A percentile compares a stretch with the other conserved stretches of the same genome.
Evolutionary conservation across 1,140 invertebrate genomes (phyloP).

Genomic region (Leptestheria dahalacensis): DNA sequence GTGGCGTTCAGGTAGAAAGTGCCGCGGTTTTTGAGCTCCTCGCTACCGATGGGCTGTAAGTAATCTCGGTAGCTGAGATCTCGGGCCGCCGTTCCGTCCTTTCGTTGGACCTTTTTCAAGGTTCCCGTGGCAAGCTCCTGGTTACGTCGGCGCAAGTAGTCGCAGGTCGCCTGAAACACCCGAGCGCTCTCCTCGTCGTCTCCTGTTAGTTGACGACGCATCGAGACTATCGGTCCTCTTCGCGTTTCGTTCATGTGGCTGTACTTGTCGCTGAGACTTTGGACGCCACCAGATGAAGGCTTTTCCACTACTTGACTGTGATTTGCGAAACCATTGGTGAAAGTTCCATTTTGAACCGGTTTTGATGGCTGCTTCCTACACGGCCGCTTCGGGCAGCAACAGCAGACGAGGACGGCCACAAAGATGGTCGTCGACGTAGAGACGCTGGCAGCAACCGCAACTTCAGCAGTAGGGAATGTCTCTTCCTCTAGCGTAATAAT

Average conservation of each 20-base stretch:
- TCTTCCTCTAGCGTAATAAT: slow-evolving; percentile 7
- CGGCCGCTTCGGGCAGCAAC: slow-evolving; percentile 14
- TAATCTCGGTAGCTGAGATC: not conserved
- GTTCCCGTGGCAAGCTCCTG: not conserved
- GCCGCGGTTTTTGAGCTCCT: not conserved
- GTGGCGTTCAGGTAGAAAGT: not conserved
- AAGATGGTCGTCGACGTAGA: slow-evolving; percentile 14
- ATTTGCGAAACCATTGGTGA: not conserved
- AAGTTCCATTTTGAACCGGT: not conserved
- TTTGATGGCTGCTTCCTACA: slow-evolving; percentile 10
- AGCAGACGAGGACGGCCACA: slow-evolving; percentile 14
- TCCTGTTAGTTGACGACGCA: not conserved
- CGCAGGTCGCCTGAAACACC: slow-evolving; percentile 3
- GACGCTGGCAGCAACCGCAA: slow-evolving; percentile 15
- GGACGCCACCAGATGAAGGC: not conserved
- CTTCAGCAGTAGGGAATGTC: slow-evolving; percentile 10
- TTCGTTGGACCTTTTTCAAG: not conserved
- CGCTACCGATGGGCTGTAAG: not conserved
- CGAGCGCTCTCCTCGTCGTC: not conserved
- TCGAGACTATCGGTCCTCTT: not conserved
- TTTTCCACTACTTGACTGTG: not conserved
- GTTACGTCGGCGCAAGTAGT: not conserved
- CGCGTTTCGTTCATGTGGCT: not conserved
- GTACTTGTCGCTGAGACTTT: not conserved
- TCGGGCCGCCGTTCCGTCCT: not conserved